Evolutionary conservation across 2,888 invertebrate species (phyloP).

Genomic region (Caenorhabditis angaria): DNA sequence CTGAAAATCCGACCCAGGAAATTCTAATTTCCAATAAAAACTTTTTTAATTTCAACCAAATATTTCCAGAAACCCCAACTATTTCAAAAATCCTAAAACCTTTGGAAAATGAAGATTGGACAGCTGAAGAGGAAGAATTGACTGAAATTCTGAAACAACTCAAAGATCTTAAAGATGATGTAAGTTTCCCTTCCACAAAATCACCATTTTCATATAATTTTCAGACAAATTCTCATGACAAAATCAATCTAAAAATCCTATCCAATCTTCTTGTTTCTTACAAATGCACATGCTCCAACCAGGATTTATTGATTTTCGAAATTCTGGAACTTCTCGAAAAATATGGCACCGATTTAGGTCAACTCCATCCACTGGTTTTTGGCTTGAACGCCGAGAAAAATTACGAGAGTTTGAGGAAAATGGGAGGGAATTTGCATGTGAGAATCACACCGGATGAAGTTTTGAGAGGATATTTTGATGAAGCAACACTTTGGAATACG

Average conservation of each 20-base stretch:
- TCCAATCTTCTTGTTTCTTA: constrained; percentile 23
- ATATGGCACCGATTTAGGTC: constrained; percentile 29
- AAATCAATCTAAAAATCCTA: constrained; percentile 21
- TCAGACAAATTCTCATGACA: constrained; percentile 20
- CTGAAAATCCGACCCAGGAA: no score
- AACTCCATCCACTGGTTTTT: constrained; percentile 53
- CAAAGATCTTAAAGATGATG: constrained; percentile 33
- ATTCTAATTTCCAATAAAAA: neutral
- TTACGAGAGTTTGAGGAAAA: constrained; percentile 50
- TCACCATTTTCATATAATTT: neutral
- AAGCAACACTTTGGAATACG: constrained; percentile 37
- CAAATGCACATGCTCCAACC: constrained; percentile 21
- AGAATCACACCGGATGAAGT: constrained; percentile 55
- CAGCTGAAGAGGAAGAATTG: constrained; percentile 17
- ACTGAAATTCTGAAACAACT: constrained; percentile 14
- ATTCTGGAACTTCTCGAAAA: constrained; percentile 26
- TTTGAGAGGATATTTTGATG: constrained; percentile 35
- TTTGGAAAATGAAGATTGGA: constrained; percentile 20
- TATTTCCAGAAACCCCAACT: neutral
- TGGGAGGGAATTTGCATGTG: constrained; percentile 55
- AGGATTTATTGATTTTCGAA: constrained; percentile 19
- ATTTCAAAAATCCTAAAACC: constrained; percentile 2
- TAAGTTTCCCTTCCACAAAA: neutral
- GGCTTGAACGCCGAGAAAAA: constrained; percentile 46
- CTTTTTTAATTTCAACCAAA: neutral